Percentiles rank a stretch among this genome's conserved stretches.
Conservation (phyloP, 2,113 vertebrate genomes). For the Nibea albiflora region DNA sequence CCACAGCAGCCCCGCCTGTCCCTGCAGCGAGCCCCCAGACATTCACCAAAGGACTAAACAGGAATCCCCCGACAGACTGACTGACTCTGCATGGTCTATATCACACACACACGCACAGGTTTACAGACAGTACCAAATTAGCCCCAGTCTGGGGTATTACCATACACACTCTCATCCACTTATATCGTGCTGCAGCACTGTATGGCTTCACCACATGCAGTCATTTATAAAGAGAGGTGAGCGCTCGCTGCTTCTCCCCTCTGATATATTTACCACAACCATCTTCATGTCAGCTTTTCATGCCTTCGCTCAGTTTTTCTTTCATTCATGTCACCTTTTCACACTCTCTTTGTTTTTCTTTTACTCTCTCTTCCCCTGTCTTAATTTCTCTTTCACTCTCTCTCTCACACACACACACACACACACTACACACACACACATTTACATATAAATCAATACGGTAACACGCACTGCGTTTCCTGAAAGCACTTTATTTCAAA, state of each 20-base stretch:
- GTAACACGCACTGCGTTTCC: constrained; percentile 3
- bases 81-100: constrained; percentile 69
- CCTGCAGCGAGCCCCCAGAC: constrained; percentile 57
- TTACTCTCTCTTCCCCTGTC: background rate
- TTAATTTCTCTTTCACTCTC: constrained; percentile 54
- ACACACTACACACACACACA: background rate
- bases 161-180: constrained; percentile 47
- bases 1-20: constrained; percentile 13
- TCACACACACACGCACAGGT: constrained; percentile 37
- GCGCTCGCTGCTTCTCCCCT: background rate
- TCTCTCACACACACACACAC: background rate
- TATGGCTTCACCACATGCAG: constrained; percentile 18
- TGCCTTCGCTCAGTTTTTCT: background rate
- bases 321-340: background rate
- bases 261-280: background rate
- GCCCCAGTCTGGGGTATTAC: constrained; percentile 45
- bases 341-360: background rate
- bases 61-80: constrained; percentile 75
- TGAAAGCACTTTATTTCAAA: constrained; percentile 15
- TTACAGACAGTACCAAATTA: constrained; percentile 68
- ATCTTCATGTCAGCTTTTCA: constrained; percentile 1
- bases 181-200: constrained; percentile 26
- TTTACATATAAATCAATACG: background rate
- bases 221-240: constrained; percentile 7
- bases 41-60: constrained; percentile 58